Conservation (phyloP, 2,888 invertebrate genomes). For the Blera fallax region DNA sequence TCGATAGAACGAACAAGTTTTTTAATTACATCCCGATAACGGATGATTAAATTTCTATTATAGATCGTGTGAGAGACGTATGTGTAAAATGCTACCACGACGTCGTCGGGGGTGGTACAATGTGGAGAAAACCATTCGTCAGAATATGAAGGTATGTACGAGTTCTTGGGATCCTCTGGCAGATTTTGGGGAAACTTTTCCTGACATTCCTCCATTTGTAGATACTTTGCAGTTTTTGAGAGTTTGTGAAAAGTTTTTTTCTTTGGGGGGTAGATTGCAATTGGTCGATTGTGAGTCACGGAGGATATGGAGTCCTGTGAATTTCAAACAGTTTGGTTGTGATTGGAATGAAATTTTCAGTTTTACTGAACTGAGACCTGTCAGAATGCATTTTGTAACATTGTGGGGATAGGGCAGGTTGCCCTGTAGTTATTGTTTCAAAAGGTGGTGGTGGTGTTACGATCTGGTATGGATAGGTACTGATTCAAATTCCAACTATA, state of each 20-base stretch:
- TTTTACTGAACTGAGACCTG: not conserved
- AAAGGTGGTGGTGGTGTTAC: too few species aligned
- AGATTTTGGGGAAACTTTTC: slow-evolving; percentile 1
- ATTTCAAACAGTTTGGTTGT: not conserved
- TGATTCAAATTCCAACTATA: too few species aligned
- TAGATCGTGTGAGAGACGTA: not conserved
- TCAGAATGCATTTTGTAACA: too few species aligned
- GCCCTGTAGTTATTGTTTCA: too few species aligned
- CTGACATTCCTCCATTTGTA: not conserved
- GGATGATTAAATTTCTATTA: slow-evolving; percentile 51
- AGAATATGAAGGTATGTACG: slow-evolving; percentile 78
- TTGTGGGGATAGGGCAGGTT: too few species aligned
- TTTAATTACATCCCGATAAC: slow-evolving; percentile 41
- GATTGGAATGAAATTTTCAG: not conserved
- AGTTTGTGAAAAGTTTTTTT: not conserved
- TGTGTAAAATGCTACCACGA: slow-evolving; percentile 78
- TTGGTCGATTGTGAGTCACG: not conserved
- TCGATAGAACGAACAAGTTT: not conserved
- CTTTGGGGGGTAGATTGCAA: not conserved
- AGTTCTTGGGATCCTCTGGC: too few species aligned
- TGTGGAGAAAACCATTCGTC: slow-evolving; percentile 80
- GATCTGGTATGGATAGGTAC: too few species aligned
- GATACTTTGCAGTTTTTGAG: not conserved
- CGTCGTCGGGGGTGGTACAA: slow-evolving; percentile 80
- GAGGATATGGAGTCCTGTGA: not conserved